Base-by-base conservation (phyloP, 2,888 invertebrate species). In the Furcula furcula region DNA sequence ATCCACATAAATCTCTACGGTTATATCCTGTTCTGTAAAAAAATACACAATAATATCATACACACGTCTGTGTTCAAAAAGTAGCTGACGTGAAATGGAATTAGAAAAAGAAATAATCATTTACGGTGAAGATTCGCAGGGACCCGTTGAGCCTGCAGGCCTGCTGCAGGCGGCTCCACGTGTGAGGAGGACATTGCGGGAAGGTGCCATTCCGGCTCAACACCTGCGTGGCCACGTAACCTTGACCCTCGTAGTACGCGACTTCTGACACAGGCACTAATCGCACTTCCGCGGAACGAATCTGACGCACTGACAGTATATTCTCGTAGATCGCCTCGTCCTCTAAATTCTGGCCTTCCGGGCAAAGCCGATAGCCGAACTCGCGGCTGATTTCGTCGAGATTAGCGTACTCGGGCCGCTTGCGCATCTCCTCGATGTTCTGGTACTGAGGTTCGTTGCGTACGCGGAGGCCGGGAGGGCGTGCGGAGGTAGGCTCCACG, bases 291-390 rank as follows among this genome's bases (percentile, higher is more conserved):
- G 89, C 85, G 52, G 88, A 85, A 50, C 88, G 80, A 41, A 86
- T 81, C 60, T 82, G 82, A 52, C 89, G 84, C 78, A 85, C 87
- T 50, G 89, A 86, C 47, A 87, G 59, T 64, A 89, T 85, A 55
- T 89, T 89, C 58, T 89, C 88, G 51, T 89, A 89, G 32, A 88
- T 89, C 25, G 88, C 89, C 48, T 89, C 89, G 43, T 89, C 89
- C 50, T 89, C 89, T 40, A 89, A 60, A 53, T 89, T 89, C 58
- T 89, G 89, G 38, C 89, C 89, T 69, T 89, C 89, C 15, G 89
- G 89, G 37, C 89, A 89, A 40, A 89, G 61, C 6, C 89, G 78
- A 59, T 89, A 89, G 34, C 89, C 89, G 67, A 82, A 88, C 71
- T 89, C 87, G 56, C 86, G 83, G 46, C 86, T 89, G 41, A 89